Conservation (phyloP, 92 coral and sea anemone species). For the Porites evermanni region DNA sequence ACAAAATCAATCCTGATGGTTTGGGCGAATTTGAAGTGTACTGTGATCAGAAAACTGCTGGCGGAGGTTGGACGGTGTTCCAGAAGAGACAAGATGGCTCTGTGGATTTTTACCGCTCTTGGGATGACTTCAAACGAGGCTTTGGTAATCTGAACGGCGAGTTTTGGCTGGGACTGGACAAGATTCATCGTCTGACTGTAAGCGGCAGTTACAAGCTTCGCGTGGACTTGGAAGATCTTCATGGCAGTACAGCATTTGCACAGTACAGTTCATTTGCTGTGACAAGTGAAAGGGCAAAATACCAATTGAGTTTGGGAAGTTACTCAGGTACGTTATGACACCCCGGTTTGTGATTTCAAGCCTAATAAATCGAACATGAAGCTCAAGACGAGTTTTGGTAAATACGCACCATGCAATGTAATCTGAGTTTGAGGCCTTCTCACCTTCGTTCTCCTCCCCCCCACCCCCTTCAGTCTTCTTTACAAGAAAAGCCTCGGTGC, state of each 20-base stretch:
- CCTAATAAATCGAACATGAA: no score
- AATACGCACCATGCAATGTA: background rate
- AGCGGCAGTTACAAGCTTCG: background rate
- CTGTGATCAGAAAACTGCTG: conserved; percentile 50
- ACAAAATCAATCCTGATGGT: conserved; percentile 58
- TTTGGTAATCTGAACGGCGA: conserved; percentile 58
- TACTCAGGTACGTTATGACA: no score
- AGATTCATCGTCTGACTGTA: conserved; percentile 35
- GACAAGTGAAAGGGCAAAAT: conserved; percentile 62
- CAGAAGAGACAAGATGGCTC: conserved; percentile 40
- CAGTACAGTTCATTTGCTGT: conserved; percentile 43
- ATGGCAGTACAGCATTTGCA: background rate
- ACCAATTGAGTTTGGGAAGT: no score
- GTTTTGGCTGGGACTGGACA: conserved; percentile 63
- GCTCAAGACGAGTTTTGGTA: background rate
- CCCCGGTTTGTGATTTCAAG: no score
- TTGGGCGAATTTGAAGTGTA: conserved; percentile 49
- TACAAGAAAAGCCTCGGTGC: no score
- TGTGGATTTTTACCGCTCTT: conserved; percentile 21
- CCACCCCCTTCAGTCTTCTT: no score
- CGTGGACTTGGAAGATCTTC: background rate
- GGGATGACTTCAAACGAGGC: conserved; percentile 44
- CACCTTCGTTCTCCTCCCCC: no score
- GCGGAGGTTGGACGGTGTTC: conserved; percentile 64
- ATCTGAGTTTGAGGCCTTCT: no score